Evolutionary conservation across 30 jellyfish, hydroid and myxozoan species (phyloP).

Genomic region (Aurelia sp.): DNA sequence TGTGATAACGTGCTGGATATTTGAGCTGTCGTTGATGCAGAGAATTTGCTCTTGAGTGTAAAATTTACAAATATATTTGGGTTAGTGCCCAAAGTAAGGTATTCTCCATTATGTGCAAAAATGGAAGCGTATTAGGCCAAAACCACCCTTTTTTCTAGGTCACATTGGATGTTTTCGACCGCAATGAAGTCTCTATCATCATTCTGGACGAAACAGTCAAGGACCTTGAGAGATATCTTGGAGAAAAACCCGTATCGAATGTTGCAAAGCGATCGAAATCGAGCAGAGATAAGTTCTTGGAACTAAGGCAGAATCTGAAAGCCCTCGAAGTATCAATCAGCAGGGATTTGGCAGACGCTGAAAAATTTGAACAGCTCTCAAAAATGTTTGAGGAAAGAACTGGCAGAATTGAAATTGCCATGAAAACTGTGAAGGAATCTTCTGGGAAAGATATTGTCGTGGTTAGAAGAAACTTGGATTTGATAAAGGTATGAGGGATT

Average conservation of each 20-base stretch:
- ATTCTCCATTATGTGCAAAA: too few relatives aligned
- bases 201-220: constrained; percentile 43
- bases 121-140: too few relatives aligned
- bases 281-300: constrained; percentile 12
- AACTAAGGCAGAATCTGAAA: constrained; percentile 27
- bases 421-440: constrained; percentile 39
- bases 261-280: constrained; percentile 26
- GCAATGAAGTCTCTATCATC: constrained; percentile 47
- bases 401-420: not conserved
- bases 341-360: constrained; percentile 50
- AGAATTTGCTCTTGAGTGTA: too few relatives aligned
- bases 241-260: constrained; percentile 27
- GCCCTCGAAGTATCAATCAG: constrained; percentile 15
- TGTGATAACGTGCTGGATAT: too few relatives aligned
- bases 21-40: too few relatives aligned
- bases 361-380: constrained; percentile 25
- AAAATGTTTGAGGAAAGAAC: constrained; percentile 30
- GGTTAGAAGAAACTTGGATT: constrained; percentile 44
- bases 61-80: too few relatives aligned
- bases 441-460: constrained; percentile 1
- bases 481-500: constrained; percentile 16
- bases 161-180: constrained; percentile 59
- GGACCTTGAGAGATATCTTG: constrained; percentile 39
- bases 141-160: not conserved
- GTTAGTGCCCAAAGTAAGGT: too few relatives aligned